A percentile compares a stretch with the other conserved stretches of the same genome.
Conservation (phyloP, 1,140 invertebrate genomes). For the Trichogramma pretiosum region DNA sequence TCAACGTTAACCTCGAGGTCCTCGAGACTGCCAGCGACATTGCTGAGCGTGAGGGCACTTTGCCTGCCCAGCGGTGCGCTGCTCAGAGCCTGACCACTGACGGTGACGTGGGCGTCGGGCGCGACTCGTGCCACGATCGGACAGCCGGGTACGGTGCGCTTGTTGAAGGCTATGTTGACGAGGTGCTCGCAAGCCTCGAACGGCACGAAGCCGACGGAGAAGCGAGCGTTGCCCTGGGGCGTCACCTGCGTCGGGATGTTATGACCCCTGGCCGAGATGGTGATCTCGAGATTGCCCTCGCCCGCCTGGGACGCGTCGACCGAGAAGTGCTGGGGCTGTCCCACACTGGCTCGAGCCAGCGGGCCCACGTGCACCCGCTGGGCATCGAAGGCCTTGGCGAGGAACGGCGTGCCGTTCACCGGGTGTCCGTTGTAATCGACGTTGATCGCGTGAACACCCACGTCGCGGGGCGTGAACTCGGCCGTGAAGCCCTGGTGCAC, state of each 20-base stretch:
- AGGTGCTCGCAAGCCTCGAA: slow-evolving; percentile 88
- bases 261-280: slow-evolving; percentile 84
- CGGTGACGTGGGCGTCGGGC: slow-evolving; percentile 61
- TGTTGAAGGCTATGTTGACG: slow-evolving; percentile 95
- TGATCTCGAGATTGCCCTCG: slow-evolving; percentile 96
- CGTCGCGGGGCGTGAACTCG: slow-evolving; percentile 82
- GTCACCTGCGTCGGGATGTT: slow-evolving; percentile 97
- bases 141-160: slow-evolving; percentile 71
- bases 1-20: slow-evolving; percentile 91
- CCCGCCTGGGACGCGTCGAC: slow-evolving; percentile 95
- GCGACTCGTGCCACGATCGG: slow-evolving; percentile 68
- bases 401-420: slow-evolving; percentile 84
- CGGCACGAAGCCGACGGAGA: slow-evolving; percentile 92
- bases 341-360: slow-evolving; percentile 70
- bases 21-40: slow-evolving; percentile 72
- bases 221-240: slow-evolving; percentile 78
- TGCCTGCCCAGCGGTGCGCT: slow-evolving; percentile 54
- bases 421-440: slow-evolving; percentile 86
- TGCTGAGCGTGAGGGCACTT: slow-evolving; percentile 57
- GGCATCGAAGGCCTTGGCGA: slow-evolving; percentile 90
- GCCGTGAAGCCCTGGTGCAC: slow-evolving; percentile 77
- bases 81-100: slow-evolving; percentile 59
- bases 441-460: slow-evolving; percentile 81
- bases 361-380: slow-evolving; percentile 77
- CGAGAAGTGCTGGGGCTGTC: slow-evolving; percentile 81